Evolutionary conservation across 2,888 invertebrate species (phyloP).

Genomic region (Plagodis dolabraria): DNA sequence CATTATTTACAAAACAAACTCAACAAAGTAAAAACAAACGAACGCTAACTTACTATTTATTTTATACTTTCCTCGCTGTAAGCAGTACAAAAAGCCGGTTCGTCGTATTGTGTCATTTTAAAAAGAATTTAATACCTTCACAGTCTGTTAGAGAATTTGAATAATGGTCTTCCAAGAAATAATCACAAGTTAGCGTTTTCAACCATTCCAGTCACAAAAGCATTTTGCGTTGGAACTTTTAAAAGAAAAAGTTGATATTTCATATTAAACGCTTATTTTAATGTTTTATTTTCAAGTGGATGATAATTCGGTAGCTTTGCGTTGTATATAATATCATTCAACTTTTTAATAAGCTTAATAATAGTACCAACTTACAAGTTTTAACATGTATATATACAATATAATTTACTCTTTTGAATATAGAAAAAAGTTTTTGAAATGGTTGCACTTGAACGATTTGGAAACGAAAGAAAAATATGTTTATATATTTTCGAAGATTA

Average conservation of each 20-base stretch:
- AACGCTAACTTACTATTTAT: neutral
- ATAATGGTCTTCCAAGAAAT: constrained; percentile 37
- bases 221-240: constrained; percentile 11
- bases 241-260: constrained; percentile 12
- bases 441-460: no score
- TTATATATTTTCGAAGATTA: no score
- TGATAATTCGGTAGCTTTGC: no score
- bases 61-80: constrained; percentile 21
- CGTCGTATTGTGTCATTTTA: constrained; percentile 30
- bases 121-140: constrained; percentile 41
- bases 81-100: constrained; percentile 29
- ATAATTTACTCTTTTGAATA: no score
- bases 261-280: constrained; percentile 1
- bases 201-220: constrained; percentile 17
- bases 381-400: no score
- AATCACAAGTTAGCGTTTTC: constrained; percentile 34
- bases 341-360: no score
- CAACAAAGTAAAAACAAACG: neutral
- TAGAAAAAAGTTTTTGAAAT: no score
- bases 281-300: no score
- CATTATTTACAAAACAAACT: constrained; percentile 12
- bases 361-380: no score
- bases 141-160: constrained; percentile 41
- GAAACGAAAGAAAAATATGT: no score
- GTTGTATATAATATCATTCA: no score